Conservation (phyloP, 2,797 vertebrate genomes). For the Alexandromys oeconomus region DNA sequence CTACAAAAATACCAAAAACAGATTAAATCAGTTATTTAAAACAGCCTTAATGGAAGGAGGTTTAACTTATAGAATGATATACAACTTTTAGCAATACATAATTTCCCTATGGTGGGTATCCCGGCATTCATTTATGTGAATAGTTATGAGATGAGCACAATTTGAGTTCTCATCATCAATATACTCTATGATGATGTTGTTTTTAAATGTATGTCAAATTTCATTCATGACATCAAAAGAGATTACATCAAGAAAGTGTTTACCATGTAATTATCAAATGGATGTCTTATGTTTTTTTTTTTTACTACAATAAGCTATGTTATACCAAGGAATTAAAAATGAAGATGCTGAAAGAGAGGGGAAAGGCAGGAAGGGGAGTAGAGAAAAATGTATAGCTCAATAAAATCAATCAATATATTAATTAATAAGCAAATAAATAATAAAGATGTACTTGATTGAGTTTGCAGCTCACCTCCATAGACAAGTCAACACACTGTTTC, state of each 20-base stretch:
- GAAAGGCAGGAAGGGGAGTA: too few relatives aligned
- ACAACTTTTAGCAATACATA: background rate
- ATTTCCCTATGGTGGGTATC: background rate
- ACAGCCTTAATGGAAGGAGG: background rate
- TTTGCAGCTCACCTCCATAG: background rate
- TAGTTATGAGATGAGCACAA: background rate
- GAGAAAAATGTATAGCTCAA: too few relatives aligned
- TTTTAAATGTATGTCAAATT: background rate
- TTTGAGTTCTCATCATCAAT: background rate
- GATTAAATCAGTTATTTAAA: background rate
- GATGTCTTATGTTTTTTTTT: background rate
- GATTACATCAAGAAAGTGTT: background rate
- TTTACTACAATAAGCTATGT: background rate
- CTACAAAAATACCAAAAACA: background rate
- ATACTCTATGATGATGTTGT: background rate
- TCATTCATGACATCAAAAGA: background rate
- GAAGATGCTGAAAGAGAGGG: too few relatives aligned
- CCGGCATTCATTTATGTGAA: background rate
- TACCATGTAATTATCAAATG: background rate
- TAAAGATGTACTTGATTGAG: background rate
- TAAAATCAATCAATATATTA: too few relatives aligned
- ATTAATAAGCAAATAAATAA: background rate
- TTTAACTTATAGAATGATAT: background rate
- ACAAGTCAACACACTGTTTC: background rate
- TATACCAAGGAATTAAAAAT: background rate